Conservation (phyloP, 2,888 invertebrate genomes). For the Zaprionus bogoriensis region DNA sequence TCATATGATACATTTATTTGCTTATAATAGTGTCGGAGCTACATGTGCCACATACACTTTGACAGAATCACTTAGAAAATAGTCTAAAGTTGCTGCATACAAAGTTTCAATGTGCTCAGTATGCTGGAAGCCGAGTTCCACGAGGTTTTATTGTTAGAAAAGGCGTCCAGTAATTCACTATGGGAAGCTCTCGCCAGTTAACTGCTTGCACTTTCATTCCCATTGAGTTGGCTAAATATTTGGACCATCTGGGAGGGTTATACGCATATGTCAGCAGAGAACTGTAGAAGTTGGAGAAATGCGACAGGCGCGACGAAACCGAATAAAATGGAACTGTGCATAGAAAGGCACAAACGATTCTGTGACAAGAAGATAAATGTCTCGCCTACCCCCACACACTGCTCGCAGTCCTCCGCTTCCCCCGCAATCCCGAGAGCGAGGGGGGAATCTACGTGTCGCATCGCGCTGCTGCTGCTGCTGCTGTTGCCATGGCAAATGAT, state of each 20-base stretch:
- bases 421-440: neutral
- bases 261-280: no score
- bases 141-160: neutral
- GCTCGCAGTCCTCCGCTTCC: constrained; percentile 6
- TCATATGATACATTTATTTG: no score
- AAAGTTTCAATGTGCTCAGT: no score
- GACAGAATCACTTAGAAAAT: no score
- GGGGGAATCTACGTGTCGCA: constrained; percentile 6
- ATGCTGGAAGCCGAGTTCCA: neutral
- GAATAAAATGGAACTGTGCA: neutral
- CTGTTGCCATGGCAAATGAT: constrained; percentile 65
- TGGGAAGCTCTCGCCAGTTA: no score
- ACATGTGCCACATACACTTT: no score
- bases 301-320: neutral
- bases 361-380: constrained; percentile 73
- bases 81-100: neutral
- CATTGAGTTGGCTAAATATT: neutral
- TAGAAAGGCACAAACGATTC: neutral
- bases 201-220: neutral
- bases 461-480: constrained; percentile 8
- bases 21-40: no score
- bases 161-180: neutral
- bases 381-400: constrained; percentile 9
- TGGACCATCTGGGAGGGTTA: neutral
- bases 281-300: neutral